These are phyloP conservation scores for Enchytraeus crypticus DNA, from an alignment of 2,888 invertebrate species.

Conservation along the genomic window DNA sequence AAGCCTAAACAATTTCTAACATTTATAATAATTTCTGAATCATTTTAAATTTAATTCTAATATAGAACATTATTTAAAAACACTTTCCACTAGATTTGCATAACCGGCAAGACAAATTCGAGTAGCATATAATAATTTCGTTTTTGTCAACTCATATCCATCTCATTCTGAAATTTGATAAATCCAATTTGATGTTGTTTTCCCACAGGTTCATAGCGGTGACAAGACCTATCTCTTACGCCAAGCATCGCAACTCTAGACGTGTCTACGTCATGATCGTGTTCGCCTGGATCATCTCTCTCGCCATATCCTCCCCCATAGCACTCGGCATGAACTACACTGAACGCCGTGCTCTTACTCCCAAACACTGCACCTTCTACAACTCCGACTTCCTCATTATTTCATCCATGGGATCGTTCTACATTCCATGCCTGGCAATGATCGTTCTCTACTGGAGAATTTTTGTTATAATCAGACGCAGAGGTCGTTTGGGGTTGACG, in stretches of 20 bases:
- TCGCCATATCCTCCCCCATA: too few relatives aligned
- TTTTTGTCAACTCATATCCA: too few relatives aligned
- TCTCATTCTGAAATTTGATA: too few relatives aligned
- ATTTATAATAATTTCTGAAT: too few relatives aligned
- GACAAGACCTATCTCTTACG: constrained; percentile 96
- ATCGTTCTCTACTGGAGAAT: constrained; percentile 93
- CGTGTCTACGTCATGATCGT: constrained; percentile 89
- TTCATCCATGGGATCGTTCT: constrained; percentile 90
- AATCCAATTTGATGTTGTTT: too few relatives aligned
- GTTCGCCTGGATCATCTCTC: constrained; percentile 88
- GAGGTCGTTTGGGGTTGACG: constrained; percentile 33
- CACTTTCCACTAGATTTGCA: too few relatives aligned
- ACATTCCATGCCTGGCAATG: constrained; percentile 88
- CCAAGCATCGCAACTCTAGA: constrained; percentile 80
- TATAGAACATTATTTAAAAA: too few relatives aligned
- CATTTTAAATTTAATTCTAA: too few relatives aligned
- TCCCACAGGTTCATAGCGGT: constrained; percentile 99
- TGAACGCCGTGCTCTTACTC: constrained; percentile 22
- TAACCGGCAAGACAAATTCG: too few relatives aligned
- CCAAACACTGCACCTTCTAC: constrained; percentile 68
- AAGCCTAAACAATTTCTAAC: too few relatives aligned
- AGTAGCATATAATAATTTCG: too few relatives aligned
- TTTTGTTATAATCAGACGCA: constrained; percentile 67
- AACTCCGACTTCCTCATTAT: constrained; percentile 96
- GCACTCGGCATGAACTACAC: too few relatives aligned